Evolutionary conservation across 2,113 vertebrate genomes (phyloP), one percentile per base, ranked within the genome.

Genomic region (Caranx ignobilis): DNA sequence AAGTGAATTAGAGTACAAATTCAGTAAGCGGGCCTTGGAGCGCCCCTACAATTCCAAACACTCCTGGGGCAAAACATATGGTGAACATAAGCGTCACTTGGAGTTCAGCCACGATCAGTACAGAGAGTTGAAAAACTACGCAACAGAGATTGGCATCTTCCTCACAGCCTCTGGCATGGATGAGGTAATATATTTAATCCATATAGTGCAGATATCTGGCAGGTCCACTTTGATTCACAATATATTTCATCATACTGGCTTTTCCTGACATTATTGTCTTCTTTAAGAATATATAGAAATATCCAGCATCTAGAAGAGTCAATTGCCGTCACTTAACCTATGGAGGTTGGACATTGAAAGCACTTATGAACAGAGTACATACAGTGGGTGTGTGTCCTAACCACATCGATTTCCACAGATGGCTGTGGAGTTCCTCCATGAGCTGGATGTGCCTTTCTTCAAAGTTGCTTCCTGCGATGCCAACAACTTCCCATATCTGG

Each of bases 121-220:
- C 72, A 94, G 68, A 80, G 96, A 99, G 71, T 93, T 99, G 37
- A 95, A 98, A 92, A 95, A 92, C 16, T 99, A 96, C 0, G 97
- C 98, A 0, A 35, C 95, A 32, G 96, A 99, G 66, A 77, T 97
- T 3, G 98, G 96, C n/a, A 98, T 99, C 89, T 98, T 95, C 94
- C 99, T 99, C 90, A 98, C 98, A 0, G 98, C 98, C 11, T 99
- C 98, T 0, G 98, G 97, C 48, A 99, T 99, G 98, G 98, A 99
- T 56, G 97, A 99, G 96, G 97, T 99, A 87, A 86, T 72, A 15
- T 26, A 59, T n/a, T 89, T n/a, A 15, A 37, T n/a, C 13, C 39
- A 41, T 48, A 13, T 7, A 18, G 6, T 21, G 16, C 34, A 10
- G 59, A 10, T 61, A 15, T 9, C 57, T 19, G 11, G 12, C 11